phyloP scores from a whole-genome alignment of 2,113 vertebrate species.

The Clarias magur region DNA sequence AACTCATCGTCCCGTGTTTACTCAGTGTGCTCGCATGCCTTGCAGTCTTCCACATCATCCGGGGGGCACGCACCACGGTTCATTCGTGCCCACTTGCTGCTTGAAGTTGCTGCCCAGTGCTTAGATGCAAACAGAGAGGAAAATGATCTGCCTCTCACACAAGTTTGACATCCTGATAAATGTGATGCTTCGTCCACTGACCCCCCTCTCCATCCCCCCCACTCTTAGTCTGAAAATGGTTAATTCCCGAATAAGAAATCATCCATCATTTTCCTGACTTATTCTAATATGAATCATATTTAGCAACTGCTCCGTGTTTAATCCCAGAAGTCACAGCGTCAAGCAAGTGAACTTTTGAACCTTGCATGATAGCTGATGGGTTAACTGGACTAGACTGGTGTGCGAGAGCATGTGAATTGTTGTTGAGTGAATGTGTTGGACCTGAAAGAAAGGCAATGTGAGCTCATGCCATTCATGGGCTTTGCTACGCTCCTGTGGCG shows the following conservation, averaged over 20 bases:
- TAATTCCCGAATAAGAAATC: conserved; percentile 26
- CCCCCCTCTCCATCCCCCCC: not conserved
- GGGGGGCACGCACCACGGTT: conserved; percentile 30
- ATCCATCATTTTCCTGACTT: conserved; percentile 26
- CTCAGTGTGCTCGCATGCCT: conserved; percentile 47
- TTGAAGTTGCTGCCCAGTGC: conserved; percentile 36
- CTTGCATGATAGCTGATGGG: not conserved
- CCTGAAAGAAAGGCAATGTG: conserved; percentile 30
- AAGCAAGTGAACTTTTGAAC: conserved; percentile 43
- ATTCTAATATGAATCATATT: conserved; percentile 40
- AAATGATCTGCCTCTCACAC: conserved; percentile 39
- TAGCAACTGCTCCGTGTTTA: conserved; percentile 21
- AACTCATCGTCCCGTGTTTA: conserved; percentile 53
- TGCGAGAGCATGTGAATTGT: not conserved
- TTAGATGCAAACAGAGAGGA: conserved; percentile 29
- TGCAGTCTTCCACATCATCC: conserved; percentile 45
- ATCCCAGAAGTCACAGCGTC: conserved; percentile 27
- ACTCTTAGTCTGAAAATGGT: conserved; percentile 2
- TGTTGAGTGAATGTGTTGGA: conserved; percentile 31
- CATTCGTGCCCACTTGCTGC: conserved; percentile 4
- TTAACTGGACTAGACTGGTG: conserved; percentile 2
- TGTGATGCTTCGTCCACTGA: conserved; percentile 2
- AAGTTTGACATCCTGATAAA: conserved; percentile 32
- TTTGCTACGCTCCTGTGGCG: conserved; percentile 25
- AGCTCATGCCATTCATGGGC: conserved; percentile 34